phyloP scores from a whole-genome alignment of 2,888 invertebrate genomes.

The Geophilus truncorum region DNA sequence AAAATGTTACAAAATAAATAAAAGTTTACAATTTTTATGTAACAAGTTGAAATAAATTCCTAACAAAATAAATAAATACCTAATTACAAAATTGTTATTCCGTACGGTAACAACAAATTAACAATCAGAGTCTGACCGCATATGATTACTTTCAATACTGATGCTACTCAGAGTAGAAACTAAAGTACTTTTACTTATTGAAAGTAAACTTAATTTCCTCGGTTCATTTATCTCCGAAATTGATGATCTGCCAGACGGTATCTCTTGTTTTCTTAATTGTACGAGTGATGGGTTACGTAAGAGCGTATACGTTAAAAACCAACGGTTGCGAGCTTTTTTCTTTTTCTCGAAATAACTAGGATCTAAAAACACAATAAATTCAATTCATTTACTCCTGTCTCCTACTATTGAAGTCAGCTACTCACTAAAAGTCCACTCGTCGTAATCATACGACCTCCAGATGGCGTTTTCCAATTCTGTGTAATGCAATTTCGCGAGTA shows the following conservation, averaged over 20 bases:
- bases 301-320: background rate
- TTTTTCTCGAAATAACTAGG: background rate
- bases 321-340: background rate
- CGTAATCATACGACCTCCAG: conserved; percentile 1
- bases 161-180: background rate
- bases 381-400: background rate
- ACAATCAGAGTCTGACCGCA: background rate
- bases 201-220: background rate
- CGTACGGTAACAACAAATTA: too few species aligned
- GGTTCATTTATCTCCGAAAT: background rate
- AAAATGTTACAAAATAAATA: too few species aligned
- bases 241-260: background rate
- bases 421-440: background rate
- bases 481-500: background rate
- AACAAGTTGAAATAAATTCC: too few species aligned
- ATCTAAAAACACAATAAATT: background rate
- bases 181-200: background rate
- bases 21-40: background rate
- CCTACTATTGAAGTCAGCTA: too few species aligned
- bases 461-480: background rate
- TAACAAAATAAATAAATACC: background rate
- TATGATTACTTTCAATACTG: background rate
- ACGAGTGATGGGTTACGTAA: background rate
- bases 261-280: background rate
- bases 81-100: background rate